A percentile compares a stretch with the other conserved stretches of the same genome.
phyloP scores from a whole-genome alignment of 2,888 invertebrate species.

The Tetragnatha montana region DNA sequence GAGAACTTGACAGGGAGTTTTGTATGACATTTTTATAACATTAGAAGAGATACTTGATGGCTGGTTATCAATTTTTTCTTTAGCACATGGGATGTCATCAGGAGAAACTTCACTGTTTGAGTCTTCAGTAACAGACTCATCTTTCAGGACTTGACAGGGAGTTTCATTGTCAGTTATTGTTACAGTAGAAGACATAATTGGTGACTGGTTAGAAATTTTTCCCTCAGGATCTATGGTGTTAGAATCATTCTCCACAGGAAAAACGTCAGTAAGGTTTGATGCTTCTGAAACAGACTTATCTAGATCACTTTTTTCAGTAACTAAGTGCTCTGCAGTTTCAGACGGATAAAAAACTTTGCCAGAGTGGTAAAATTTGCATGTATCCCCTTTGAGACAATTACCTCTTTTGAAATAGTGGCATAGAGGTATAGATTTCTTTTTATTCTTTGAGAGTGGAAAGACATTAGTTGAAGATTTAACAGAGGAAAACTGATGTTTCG shows the following conservation, averaged over 20 bases:
- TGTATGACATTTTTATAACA: not conserved
- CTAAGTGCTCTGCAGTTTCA: not conserved
- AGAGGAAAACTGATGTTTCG: not conserved
- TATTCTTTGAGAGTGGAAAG: not conserved
- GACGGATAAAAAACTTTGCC: not conserved
- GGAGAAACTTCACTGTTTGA: not conserved
- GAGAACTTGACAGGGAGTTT: not conserved
- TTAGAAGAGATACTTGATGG: not conserved
- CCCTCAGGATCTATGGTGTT: not conserved
- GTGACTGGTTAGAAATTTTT: not conserved
- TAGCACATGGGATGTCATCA: not conserved
- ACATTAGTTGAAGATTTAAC: not conserved
- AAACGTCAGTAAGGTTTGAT: not conserved
- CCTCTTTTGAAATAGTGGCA: slow-evolving; percentile 58
- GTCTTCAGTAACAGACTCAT: not conserved
- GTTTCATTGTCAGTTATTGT: not conserved
- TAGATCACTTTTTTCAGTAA: not conserved
- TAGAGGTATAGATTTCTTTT: slow-evolving; percentile 22
- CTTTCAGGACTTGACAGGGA: not conserved
- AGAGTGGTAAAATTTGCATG: slow-evolving; percentile 56
- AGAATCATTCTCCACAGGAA: not conserved
- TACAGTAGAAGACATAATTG: not conserved
- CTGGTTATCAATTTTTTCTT: not conserved
- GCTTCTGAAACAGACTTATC: not conserved
- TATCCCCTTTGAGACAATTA: slow-evolving; percentile 35